A percentile compares a stretch with the other conserved stretches of the same genome.
Evolutionary conservation across 2,888 invertebrate species (phyloP).

Genomic region (Rhogogaster chlorosoma): DNA sequence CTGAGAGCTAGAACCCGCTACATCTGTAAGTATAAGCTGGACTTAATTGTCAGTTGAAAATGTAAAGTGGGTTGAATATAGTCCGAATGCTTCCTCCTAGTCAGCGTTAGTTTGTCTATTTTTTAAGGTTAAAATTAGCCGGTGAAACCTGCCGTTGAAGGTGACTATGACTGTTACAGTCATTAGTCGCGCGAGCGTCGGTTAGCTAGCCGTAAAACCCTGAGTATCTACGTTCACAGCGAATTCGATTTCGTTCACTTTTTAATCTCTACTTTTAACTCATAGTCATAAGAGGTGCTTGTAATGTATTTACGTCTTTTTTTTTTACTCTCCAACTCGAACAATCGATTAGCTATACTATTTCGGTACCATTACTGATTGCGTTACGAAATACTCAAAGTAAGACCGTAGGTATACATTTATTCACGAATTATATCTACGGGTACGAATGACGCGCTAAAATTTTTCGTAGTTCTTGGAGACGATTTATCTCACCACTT

Average conservation of each 20-base stretch:
- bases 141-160: conserved; percentile 2
- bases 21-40: not conserved
- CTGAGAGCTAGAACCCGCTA: not conserved
- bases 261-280: conserved; percentile 2
- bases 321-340: not conserved
- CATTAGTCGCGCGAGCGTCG: not conserved
- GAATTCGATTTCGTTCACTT: conserved; percentile 9
- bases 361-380: not conserved
- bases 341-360: conserved; percentile 1
- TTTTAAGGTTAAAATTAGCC: conserved; percentile 4
- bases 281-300: not conserved
- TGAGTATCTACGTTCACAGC: not conserved
- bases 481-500: not conserved
- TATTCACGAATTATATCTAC: not conserved
- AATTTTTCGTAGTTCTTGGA: no score
- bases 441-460: no score
- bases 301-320: not conserved
- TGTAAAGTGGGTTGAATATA: not conserved
- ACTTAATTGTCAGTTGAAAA: not conserved
- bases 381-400: not conserved
- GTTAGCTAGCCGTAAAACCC: not conserved
- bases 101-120: not conserved
- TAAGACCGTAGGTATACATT: not conserved
- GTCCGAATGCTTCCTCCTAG: not conserved
- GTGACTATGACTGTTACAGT: conserved; percentile 7